Percentiles rank a stretch among this genome's conserved stretches.
phyloP scores from a whole-genome alignment of 2,797 vertebrate genomes.

The Parotocinclus haroldoi region DNA sequence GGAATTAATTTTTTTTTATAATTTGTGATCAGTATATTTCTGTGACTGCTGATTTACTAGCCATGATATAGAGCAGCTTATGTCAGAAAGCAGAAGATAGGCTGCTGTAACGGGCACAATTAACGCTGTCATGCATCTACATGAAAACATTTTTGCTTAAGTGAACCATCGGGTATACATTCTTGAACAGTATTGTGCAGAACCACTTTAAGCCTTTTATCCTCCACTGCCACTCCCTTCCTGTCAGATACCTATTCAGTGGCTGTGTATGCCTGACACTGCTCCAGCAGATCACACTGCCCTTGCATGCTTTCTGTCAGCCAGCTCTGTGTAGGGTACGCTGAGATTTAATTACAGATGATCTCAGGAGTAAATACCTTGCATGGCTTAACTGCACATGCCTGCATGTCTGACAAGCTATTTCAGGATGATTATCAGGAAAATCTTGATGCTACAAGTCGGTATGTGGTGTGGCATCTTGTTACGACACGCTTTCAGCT shows the following conservation, averaged over 20 bases:
- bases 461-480: conserved; percentile 32
- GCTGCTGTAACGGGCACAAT: not conserved
- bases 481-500: conserved; percentile 46
- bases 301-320: conserved; percentile 35
- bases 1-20: too few species aligned
- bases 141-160: too few species aligned
- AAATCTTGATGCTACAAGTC: conserved; percentile 46
- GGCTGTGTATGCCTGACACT: conserved; percentile 28
- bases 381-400: conserved; percentile 35
- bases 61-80: too few species aligned
- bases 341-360: conserved; percentile 43
- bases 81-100: not conserved
- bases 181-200: not conserved
- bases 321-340: conserved; percentile 38
- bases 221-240: conserved; percentile 22
- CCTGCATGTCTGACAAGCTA: conserved; percentile 51
- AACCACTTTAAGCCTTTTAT: conserved; percentile 23
- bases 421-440: conserved; percentile 48
- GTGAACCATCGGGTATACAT: too few species aligned
- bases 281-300: conserved; percentile 18
- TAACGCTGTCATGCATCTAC: too few species aligned
- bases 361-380: conserved; percentile 50
- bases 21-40: too few species aligned
- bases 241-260: conserved; percentile 30
- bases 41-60: too few species aligned